Evolutionary conservation across 2,113 vertebrate genomes (phyloP), one percentile per base, ranked within the genome.

Genomic region (Phoenicopterus ruber): DNA sequence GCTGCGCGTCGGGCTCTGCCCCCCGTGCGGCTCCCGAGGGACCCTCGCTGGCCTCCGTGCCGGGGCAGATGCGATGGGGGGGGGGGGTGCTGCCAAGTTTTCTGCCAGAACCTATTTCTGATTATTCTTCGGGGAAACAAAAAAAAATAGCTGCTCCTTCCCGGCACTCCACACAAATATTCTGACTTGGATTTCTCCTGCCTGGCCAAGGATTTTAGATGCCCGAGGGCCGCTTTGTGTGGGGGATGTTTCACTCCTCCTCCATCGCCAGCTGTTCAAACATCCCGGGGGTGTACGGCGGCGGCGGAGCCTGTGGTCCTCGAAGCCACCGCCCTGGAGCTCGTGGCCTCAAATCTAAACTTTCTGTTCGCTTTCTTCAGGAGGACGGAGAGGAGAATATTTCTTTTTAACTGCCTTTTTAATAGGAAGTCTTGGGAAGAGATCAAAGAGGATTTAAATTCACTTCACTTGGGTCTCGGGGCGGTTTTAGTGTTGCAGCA

Each of bases 141-240:
- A 15, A 18, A 14, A n/a, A 57, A 12, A 21, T 4, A 34, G 13
- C 25, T 63, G 61, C 38, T 25, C 26, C 44, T 42, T 42, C 29
- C n/a, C 34, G 36, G 31, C n/a, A 15, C 17, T 3, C 3, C 31
- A 2, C 9, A 24, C 13, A 38, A 16, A 54, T 5, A 17, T 26
- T 4, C 17, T 13, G 13, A 11, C 42, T 26, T 11, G 46, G 11
- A 22, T 25, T 49, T 15, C 31, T 57, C 40, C 31, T 50, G 36
- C 44, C 13, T 9, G 31, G 32, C 31, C 36, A 12, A 72, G 32
- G 62, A 17, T 40, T 42, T 57, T 31, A 3, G n/a, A 5, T 57
- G 49, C n/a, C 49, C 3, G 0, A 29, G 24, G 47, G 11, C 14
- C 3, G 1, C 17, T 26, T 34, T 28, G 21, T 1, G 0, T 1